Evolutionary conservation across 2,113 vertebrate species (phyloP).

Genomic region (Takifugu bimaculatus): DNA sequence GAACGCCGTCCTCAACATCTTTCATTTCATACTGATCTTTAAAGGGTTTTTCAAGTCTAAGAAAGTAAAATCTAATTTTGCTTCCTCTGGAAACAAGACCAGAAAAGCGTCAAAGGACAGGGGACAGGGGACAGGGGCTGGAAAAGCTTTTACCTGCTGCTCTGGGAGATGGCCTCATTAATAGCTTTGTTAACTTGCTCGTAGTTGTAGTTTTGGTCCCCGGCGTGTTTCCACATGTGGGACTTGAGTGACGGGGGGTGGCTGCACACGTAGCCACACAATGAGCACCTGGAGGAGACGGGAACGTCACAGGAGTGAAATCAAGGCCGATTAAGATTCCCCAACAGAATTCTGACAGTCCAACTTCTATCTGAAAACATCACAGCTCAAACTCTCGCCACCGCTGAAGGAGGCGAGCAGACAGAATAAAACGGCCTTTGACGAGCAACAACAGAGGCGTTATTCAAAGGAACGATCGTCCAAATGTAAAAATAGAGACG

Average conservation of each 20-base stretch:
- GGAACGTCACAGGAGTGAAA: not conserved
- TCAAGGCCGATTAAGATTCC: conserved; percentile 29
- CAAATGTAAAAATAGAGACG: no score
- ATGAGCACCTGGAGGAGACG: conserved; percentile 82
- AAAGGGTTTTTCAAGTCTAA: no score
- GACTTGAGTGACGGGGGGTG: conserved; percentile 96
- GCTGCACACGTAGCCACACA: conserved; percentile 97
- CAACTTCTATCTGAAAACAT: conserved; percentile 26
- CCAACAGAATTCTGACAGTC: conserved; percentile 31
- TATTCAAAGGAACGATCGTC: no score
- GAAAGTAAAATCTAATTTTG: no score
- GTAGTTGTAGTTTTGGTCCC: conserved; percentile 98
- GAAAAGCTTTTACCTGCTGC: conserved; percentile 78
- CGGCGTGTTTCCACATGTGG: conserved; percentile 99
- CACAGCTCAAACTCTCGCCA: no score
- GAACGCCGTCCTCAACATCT: no score
- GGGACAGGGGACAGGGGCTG: not conserved
- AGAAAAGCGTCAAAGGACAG: not conserved
- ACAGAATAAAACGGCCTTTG: no score
- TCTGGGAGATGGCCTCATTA: conserved; percentile 95
- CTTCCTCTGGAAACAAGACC: no score
- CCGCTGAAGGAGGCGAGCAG: no score
- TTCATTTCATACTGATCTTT: no score
- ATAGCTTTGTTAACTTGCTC: conserved; percentile 98
- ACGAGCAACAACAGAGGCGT: no score